These are phyloP conservation scores for Cyclina sinensis DNA, from an alignment of 1,140 invertebrate species.

Conservation along the genomic window DNA sequence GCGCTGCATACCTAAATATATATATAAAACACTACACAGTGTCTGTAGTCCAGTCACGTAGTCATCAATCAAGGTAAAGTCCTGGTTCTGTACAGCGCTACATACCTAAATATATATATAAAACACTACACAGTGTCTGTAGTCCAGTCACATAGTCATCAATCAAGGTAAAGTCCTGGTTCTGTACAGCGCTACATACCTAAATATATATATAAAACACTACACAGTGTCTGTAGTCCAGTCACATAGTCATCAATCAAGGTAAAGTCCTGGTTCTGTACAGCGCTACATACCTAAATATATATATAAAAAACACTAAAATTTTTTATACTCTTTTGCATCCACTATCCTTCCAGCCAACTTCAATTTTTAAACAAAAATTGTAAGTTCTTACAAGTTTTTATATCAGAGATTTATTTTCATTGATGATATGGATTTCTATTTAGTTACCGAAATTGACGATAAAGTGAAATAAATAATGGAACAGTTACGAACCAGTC, in stretches of 20 bases:
- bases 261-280: constrained; percentile 99
- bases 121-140: constrained; percentile 94
- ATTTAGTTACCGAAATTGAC: no score
- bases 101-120: constrained; percentile 94
- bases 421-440: no score
- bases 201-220: no score
- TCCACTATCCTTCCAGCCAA: no score
- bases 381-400: no score
- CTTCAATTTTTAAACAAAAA: no score
- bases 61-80: constrained; percentile 98
- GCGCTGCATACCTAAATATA: constrained; percentile 96
- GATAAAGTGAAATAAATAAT: no score
- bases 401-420: no score
- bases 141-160: constrained; percentile 97
- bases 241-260: constrained; percentile 97
- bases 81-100: constrained; percentile 99
- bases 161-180: constrained; percentile 98
- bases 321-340: no score
- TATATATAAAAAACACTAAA: no score
- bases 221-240: constrained; percentile 95
- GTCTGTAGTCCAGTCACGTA: constrained; percentile 96
- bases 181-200: constrained; percentile 98
- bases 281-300: constrained; percentile 95
- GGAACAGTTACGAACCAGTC: no score
- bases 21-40: no score